These are phyloP conservation scores for Procambarus clarkii DNA, from an alignment of 1,140 invertebrate species.

Conservation along the genomic window DNA sequence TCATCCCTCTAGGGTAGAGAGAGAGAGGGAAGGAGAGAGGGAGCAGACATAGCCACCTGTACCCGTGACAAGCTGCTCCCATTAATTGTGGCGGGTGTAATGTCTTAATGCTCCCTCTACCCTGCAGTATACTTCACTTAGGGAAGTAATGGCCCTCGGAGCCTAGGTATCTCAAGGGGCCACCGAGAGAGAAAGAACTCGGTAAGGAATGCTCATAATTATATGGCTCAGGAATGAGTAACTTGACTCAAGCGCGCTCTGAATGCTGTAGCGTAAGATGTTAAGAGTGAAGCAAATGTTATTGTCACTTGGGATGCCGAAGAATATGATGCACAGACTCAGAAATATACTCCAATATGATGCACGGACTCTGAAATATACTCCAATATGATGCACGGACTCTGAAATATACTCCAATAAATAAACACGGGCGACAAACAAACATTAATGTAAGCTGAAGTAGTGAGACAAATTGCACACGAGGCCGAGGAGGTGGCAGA, in stretches of 20 bases:
- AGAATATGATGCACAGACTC: too few species aligned
- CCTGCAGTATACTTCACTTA: slow-evolving; percentile 3
- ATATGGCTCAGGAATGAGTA: not conserved
- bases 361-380: too few species aligned
- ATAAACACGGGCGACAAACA: too few species aligned
- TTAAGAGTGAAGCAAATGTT: too few species aligned
- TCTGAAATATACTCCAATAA: too few species aligned
- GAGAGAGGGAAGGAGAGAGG: not conserved
- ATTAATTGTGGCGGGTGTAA: slow-evolving; percentile 42
- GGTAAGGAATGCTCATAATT: not conserved
- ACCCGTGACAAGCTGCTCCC: slow-evolving; percentile 6
- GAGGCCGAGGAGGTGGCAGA: not conserved
- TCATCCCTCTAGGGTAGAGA: not conserved
- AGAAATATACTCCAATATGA: too few species aligned
- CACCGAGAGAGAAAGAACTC: not conserved
- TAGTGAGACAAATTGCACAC: not conserved
- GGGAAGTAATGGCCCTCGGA: not conserved
- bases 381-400: too few species aligned
- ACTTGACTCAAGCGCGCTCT: not conserved
- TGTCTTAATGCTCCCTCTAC: slow-evolving; percentile 1
- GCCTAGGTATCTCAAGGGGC: not conserved
- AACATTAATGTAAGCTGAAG: not conserved
- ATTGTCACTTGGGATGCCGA: too few species aligned
- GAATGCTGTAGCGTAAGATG: too few species aligned
- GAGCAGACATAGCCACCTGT: slow-evolving; percentile 22